A percentile compares a stretch with the other conserved stretches of the same genome.
Evolutionary conservation across 2,113 vertebrate genomes (phyloP).

Genomic region (Astur gentilis): DNA sequence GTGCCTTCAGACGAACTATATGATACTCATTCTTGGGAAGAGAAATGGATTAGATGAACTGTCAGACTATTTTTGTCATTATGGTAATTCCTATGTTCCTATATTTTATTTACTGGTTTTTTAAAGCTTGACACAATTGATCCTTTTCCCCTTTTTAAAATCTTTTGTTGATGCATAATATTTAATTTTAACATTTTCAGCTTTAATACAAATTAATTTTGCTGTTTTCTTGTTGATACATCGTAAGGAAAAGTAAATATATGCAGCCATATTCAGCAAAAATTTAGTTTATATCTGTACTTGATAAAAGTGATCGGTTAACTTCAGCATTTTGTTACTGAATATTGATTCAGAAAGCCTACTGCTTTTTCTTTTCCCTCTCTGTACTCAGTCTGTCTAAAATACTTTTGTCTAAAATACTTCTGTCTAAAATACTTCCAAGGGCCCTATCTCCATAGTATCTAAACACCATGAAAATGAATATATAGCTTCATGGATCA

Average conservation of each 20-base stretch:
- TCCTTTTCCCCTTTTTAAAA: not conserved
- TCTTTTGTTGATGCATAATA: constrained; percentile 28
- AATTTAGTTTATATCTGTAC: not conserved
- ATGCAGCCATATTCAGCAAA: constrained; percentile 7
- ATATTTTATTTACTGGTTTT: not conserved
- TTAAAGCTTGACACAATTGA: constrained; percentile 26
- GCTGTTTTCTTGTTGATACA: not conserved
- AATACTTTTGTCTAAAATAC: not conserved
- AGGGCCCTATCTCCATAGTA: not conserved
- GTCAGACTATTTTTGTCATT: not conserved
- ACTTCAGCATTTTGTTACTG: not conserved
- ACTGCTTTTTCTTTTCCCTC: not conserved
- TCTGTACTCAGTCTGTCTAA: not conserved
- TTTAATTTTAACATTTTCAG: constrained; percentile 44
- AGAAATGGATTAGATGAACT: not conserved
- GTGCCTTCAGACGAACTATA: not conserved
- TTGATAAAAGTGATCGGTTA: not conserved
- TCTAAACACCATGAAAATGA: not conserved
- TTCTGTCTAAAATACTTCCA: not conserved
- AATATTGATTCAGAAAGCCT: not conserved
- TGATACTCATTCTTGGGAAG: not conserved
- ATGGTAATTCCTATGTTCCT: constrained; percentile 35
- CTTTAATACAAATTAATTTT: constrained; percentile 31
- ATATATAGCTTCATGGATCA: not conserved
- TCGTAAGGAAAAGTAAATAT: not conserved